Conservation (phyloP, 2,888 invertebrate species). For the Taenaris catops region DNA sequence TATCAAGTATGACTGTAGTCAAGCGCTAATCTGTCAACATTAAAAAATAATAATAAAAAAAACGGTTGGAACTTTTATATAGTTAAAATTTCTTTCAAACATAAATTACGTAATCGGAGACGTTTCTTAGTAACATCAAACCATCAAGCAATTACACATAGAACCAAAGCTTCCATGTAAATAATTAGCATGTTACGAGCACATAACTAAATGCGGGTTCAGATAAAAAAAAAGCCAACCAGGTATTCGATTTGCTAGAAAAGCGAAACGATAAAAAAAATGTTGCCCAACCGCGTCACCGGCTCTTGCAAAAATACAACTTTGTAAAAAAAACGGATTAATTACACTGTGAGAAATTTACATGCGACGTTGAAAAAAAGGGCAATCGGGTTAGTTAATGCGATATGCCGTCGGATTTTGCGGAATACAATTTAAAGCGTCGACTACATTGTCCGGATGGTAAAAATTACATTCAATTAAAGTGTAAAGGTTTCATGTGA, state of each 20-base stretch:
- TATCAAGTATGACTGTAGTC: no score
- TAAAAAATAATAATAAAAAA: no score
- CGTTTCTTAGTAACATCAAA: constrained; percentile 6
- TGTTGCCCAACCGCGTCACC: constrained; percentile 8
- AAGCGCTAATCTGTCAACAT: no score
- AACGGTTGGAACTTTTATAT: no score
- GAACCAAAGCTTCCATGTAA: constrained; percentile 3
- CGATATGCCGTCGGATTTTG: constrained; percentile 9
- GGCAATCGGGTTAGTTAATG: constrained; percentile 9
- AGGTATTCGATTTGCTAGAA: constrained; percentile 12
- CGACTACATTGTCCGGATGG: no score
- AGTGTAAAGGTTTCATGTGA: no score
- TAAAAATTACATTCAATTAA: no score
- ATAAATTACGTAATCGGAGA: no score
- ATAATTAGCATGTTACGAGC: constrained; percentile 14
- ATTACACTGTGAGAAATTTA: constrained; percentile 14
- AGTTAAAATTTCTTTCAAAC: no score
- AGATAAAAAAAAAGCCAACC: constrained; percentile 14
- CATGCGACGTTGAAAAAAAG: constrained; percentile 16
- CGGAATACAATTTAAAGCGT: constrained; percentile 9
- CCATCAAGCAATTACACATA: constrained; percentile 4
- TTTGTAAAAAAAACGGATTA: constrained; percentile 6
- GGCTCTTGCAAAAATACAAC: constrained; percentile 4
- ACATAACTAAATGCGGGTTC: constrained; percentile 12
- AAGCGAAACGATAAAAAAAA: constrained; percentile 3